Conservation (phyloP, 2,797 vertebrate genomes). For the Podarcis siculus region DNA sequence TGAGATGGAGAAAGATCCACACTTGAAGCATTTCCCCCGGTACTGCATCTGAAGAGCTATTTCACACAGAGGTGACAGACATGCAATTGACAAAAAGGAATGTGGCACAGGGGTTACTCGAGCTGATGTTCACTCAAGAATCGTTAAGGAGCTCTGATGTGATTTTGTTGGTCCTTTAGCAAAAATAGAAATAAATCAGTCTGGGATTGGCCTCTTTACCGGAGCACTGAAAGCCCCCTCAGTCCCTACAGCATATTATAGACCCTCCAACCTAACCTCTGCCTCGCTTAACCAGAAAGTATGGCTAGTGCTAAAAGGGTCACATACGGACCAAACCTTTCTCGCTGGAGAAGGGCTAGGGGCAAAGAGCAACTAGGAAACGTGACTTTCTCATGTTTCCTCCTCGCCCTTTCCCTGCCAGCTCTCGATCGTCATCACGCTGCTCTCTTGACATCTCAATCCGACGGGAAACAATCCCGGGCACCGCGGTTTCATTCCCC, state of each 20-base stretch:
- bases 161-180: not conserved
- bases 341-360: not conserved
- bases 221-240: not conserved
- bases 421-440: not conserved
- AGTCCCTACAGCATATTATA: not conserved
- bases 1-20: not conserved
- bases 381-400: not conserved
- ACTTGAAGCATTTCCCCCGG: not conserved
- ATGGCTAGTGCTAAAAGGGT: not conserved
- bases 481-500: not conserved
- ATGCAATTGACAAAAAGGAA: too few relatives aligned
- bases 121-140: not conserved
- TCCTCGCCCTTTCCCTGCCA: not conserved
- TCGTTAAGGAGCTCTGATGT: not conserved
- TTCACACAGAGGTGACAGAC: not conserved
- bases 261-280: not conserved
- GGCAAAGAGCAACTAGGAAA: not conserved
- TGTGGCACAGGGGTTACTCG: too few relatives aligned
- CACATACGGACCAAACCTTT: not conserved
- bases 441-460: not conserved
- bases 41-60: not conserved
- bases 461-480: not conserved
- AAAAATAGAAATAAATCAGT: not conserved
- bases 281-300: not conserved
- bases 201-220: not conserved